Evolutionary conservation across 2,888 invertebrate species (phyloP).

Genomic region (Podabrus alpinus): DNA sequence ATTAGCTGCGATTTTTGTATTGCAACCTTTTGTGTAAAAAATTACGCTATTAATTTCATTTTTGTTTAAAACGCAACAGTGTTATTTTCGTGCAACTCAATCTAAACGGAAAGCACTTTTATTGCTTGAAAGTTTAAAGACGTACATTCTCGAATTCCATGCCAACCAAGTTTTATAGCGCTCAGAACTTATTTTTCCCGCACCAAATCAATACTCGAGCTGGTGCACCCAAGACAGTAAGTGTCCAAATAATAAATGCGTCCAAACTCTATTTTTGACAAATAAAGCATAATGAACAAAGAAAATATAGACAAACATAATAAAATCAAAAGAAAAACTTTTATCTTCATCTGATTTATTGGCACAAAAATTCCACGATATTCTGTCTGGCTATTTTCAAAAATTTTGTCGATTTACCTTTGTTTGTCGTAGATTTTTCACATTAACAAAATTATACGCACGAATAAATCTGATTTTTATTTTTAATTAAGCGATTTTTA

Average conservation of each 20-base stretch:
- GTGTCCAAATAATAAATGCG: slow-evolving; percentile 16
- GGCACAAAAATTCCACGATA: neutral
- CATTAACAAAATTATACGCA: slow-evolving; percentile 22
- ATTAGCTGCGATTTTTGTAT: neutral
- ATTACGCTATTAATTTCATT: neutral
- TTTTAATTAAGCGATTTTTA: slow-evolving; percentile 30
- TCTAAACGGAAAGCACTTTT: slow-evolving; percentile 27
- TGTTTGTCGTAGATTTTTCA: neutral
- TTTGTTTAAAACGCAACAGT: slow-evolving; percentile 20
- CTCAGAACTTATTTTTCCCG: slow-evolving; percentile 55
- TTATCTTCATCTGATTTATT: neutral
- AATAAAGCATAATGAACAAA: neutral
- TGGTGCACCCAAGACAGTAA: slow-evolving; percentile 25
- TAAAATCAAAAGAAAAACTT: neutral
- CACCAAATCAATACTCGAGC: slow-evolving; percentile 51
- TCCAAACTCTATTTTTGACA: slow-evolving; percentile 6
- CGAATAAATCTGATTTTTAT: slow-evolving; percentile 31
- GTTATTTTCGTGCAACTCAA: slow-evolving; percentile 16
- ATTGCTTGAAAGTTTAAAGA: slow-evolving; percentile 29
- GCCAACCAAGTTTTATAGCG: slow-evolving; percentile 52
- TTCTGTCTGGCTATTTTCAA: neutral
- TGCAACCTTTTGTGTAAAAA: neutral
- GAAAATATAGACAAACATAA: neutral
- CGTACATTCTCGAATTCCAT: slow-evolving; percentile 37
- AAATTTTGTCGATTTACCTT: neutral